Evolutionary conservation across 1,140 invertebrate species (phyloP).

Genomic region (Bombus consobrinus): DNA sequence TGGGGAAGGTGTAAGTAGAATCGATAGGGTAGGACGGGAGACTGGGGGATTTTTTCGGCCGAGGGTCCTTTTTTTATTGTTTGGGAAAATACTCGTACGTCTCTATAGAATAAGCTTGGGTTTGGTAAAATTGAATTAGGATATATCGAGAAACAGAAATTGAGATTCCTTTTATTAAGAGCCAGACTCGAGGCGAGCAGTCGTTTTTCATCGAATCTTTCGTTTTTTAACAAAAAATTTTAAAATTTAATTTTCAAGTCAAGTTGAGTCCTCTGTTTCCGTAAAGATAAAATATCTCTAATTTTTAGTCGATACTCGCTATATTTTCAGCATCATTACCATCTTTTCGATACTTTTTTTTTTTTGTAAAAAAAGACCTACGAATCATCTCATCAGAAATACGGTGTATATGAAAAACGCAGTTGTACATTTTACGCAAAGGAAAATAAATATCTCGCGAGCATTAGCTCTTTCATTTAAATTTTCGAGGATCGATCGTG

Average conservation of each 20-base stretch:
- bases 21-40: not conserved
- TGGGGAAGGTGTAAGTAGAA: not conserved
- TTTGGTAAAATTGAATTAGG: not conserved
- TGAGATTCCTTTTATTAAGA: not conserved
- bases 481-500: not conserved
- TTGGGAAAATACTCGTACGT: not conserved
- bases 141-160: not conserved
- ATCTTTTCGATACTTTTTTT: not conserved
- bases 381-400: not conserved
- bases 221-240: no score
- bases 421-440: not conserved
- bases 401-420: not conserved
- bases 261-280: no score
- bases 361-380: no score
- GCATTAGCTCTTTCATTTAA: not conserved
- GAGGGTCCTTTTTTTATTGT: not conserved
- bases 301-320: no score
- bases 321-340: not conserved
- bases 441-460: not conserved
- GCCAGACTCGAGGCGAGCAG: not conserved
- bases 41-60: not conserved
- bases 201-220: no score
- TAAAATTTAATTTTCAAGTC: no score
- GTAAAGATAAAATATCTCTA: no score
- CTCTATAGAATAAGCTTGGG: not conserved